Conservation (phyloP, 1,140 invertebrate species). For the Coenobita brevimanus region DNA sequence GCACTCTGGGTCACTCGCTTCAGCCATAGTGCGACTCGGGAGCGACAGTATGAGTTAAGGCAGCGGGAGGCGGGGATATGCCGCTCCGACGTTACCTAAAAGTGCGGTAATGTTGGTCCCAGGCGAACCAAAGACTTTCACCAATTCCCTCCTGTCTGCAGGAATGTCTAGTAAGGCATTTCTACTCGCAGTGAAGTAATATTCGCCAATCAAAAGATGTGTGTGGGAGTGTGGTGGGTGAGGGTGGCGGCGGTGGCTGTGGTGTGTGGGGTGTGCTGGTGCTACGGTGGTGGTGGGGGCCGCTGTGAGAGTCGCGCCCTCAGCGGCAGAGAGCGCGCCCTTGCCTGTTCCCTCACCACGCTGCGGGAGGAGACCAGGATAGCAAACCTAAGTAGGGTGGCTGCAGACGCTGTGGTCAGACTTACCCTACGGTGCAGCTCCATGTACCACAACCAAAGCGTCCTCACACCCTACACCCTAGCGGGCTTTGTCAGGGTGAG, state of each 20-base stretch:
- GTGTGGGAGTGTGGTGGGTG: conserved; percentile 41
- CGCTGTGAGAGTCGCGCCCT: conserved; percentile 49
- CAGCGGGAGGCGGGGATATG: conserved; percentile 50
- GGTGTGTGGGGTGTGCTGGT: neutral
- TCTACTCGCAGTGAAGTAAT: conserved; percentile 55
- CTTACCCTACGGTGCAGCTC: conserved; percentile 62
- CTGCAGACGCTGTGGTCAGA: conserved; percentile 44
- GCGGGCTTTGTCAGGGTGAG: conserved; percentile 58
- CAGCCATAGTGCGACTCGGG: conserved; percentile 15
- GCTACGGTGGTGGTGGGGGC: conserved; percentile 21
- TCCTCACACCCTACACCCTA: conserved; percentile 47
- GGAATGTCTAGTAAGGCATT: conserved; percentile 59
- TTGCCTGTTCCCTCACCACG: conserved; percentile 56
- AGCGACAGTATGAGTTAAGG: conserved; percentile 47
- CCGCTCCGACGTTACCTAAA: conserved; percentile 32
- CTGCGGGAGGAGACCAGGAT: conserved; percentile 51
- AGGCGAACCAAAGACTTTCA: conserved; percentile 34
- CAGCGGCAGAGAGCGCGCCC: conserved; percentile 43
- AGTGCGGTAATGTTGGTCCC: conserved; percentile 65
- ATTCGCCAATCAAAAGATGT: conserved; percentile 50
- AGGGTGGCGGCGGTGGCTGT: conserved; percentile 22
- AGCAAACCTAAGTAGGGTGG: conserved; percentile 59
- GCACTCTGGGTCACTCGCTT: neutral
- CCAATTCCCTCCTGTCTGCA: conserved; percentile 50
- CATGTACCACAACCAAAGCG: conserved; percentile 49